Evolutionary conservation across 30 jellyfish, hydroid and myxozoan species (phyloP).

Genomic region (Pelagia noctiluca): DNA sequence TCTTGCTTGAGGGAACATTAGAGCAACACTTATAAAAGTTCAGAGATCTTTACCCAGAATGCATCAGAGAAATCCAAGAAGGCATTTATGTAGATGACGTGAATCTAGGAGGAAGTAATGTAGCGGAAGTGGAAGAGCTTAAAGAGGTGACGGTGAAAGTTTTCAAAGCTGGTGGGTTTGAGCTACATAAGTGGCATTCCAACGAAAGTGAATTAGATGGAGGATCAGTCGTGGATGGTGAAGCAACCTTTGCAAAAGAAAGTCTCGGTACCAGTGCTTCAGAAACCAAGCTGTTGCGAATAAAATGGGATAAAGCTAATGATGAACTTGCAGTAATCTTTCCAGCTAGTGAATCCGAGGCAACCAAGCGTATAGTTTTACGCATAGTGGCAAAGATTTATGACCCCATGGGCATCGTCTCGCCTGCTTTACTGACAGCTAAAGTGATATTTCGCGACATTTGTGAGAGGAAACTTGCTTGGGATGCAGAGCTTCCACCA

Average conservation of each 20-base stretch:
- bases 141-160: neutral
- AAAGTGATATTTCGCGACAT: neutral
- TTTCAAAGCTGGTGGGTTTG: neutral
- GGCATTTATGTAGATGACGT: neutral
- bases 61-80: neutral
- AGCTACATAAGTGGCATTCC: neutral
- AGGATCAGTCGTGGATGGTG: too few relatives aligned
- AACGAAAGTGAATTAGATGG: too few relatives aligned
- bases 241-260: too few relatives aligned
- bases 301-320: neutral
- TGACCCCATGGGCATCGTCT: too few relatives aligned
- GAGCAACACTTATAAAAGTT: conserved; percentile 1
- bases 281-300: neutral
- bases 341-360: too few relatives aligned
- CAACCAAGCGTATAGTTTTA: too few relatives aligned
- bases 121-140: neutral
- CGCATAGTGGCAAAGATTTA: too few relatives aligned
- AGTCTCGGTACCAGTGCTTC: neutral
- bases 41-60: neutral
- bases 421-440: too few relatives aligned
- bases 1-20: conserved; percentile 24
- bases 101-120: neutral
- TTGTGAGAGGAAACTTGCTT: neutral
- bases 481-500: too few relatives aligned
- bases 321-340: too few relatives aligned